Conservation (phyloP, 2,888 invertebrate species). For the Trissolcus japonicus region DNA sequence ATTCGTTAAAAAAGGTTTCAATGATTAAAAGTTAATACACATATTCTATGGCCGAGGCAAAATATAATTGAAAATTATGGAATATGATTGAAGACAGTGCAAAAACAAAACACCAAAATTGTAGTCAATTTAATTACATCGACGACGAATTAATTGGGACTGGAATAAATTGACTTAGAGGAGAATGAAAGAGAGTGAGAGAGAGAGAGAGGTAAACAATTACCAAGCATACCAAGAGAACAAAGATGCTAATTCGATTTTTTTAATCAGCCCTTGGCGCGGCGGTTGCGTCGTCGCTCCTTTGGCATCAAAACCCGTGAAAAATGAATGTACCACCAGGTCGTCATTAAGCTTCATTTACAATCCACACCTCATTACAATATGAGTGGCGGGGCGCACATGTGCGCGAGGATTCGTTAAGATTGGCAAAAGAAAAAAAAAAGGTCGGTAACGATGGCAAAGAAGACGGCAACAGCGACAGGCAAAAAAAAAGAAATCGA, state of each 20-base stretch:
- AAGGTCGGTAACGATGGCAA: conserved; percentile 67
- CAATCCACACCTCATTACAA: conserved; percentile 73
- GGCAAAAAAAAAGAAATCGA: conserved; percentile 59
- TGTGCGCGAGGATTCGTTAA: conserved; percentile 61
- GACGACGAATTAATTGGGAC: conserved; percentile 26
- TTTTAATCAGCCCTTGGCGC: conserved; percentile 18
- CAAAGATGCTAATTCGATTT: conserved; percentile 48
- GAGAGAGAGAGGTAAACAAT: conserved; percentile 35
- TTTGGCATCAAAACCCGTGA: conserved; percentile 62
- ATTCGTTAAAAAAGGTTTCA: neutral
- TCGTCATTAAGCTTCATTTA: conserved; percentile 73
- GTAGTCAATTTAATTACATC: conserved; percentile 29
- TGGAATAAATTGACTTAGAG: no score
- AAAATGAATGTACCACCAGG: conserved; percentile 66
- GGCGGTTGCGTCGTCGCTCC: conserved; percentile 12
- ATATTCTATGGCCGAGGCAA: neutral
- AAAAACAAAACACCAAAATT: conserved; percentile 10
- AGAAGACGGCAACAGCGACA: conserved; percentile 61
- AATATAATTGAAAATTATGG: conserved; percentile 1
- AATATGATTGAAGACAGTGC: conserved; percentile 13
- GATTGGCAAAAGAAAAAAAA: conserved; percentile 66
- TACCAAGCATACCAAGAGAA: conserved; percentile 22
- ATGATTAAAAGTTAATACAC: no score
- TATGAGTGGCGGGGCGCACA: conserved; percentile 61
- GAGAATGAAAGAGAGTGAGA: conserved; percentile 12